These are phyloP conservation scores for Nymphalis io DNA, from an alignment of 1,140 invertebrate genomes.

Conservation along the genomic window DNA sequence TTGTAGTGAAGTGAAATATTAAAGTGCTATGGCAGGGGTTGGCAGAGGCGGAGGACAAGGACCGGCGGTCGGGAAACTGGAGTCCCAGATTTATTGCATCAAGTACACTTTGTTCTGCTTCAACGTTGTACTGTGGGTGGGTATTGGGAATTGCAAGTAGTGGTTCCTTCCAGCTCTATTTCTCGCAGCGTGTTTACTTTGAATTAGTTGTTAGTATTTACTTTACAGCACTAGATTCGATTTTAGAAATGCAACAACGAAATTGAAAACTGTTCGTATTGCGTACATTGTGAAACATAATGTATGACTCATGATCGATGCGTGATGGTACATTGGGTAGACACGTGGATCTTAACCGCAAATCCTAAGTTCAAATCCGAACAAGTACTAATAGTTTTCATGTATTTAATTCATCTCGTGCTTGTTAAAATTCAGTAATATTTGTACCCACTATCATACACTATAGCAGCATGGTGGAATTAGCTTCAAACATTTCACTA, in stretches of 20 bases:
- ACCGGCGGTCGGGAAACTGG: constrained; percentile 79
- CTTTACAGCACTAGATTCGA: constrained; percentile 17
- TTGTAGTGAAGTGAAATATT: constrained; percentile 55
- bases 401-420: too few relatives aligned
- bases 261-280: constrained; percentile 20
- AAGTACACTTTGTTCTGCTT: constrained; percentile 87
- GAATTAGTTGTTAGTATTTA: constrained; percentile 41
- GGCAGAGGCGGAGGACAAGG: constrained; percentile 71
- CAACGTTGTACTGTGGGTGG: constrained; percentile 86
- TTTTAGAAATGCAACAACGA: constrained; percentile 10
- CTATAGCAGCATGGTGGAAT: too few relatives aligned
- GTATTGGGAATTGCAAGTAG: constrained; percentile 48
- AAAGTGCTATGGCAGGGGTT: constrained; percentile 68
- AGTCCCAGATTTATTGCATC: constrained; percentile 85
- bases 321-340: neutral
- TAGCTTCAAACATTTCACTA: too few relatives aligned
- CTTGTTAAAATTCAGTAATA: too few relatives aligned
- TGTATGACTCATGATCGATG: constrained; percentile 2
- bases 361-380: neutral
- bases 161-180: constrained; percentile 19
- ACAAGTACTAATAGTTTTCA: too few relatives aligned
- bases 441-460: too few relatives aligned
- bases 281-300: neutral
- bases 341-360: neutral
- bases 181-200: constrained; percentile 39